Evolutionary conservation across 2,888 invertebrate genomes (phyloP).

Genomic region (Trachelus troglodyta): DNA sequence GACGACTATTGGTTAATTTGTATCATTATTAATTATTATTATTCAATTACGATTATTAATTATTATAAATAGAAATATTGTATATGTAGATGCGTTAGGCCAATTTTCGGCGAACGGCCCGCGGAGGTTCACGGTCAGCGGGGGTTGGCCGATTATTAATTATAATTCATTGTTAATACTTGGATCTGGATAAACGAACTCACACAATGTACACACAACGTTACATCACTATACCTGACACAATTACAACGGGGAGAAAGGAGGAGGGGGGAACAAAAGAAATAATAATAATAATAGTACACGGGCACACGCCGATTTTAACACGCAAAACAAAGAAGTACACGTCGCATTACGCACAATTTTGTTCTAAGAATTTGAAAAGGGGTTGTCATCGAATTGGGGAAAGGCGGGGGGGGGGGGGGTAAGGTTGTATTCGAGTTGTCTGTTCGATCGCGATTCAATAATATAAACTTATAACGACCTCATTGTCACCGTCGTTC

Average conservation of each 20-base stretch:
- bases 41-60: constrained; percentile 34
- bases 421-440: constrained; percentile 51
- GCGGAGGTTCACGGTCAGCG: constrained; percentile 29
- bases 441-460: neutral
- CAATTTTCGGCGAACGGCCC: constrained; percentile 31
- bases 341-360: constrained; percentile 12
- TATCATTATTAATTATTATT: constrained; percentile 25
- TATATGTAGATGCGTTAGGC: constrained; percentile 46
- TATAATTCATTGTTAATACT: constrained; percentile 46
- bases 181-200: constrained; percentile 22
- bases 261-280: neutral
- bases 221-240: too few relatives aligned
- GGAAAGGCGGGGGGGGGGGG: constrained; percentile 11
- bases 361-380: neutral
- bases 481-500: constrained; percentile 11
- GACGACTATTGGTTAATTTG: constrained; percentile 4
- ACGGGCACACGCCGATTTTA: constrained; percentile 21
- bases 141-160: constrained; percentile 33
- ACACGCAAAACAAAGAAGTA: constrained; percentile 8
- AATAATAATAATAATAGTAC: constrained; percentile 17
- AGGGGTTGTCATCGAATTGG: too few relatives aligned
- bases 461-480: neutral
- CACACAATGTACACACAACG: constrained; percentile 11
- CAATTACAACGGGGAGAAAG: neutral
- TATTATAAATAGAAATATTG: constrained; percentile 41